phyloP scores from a whole-genome alignment of 2,113 vertebrate genomes.

The Epinephelus moara region DNA sequence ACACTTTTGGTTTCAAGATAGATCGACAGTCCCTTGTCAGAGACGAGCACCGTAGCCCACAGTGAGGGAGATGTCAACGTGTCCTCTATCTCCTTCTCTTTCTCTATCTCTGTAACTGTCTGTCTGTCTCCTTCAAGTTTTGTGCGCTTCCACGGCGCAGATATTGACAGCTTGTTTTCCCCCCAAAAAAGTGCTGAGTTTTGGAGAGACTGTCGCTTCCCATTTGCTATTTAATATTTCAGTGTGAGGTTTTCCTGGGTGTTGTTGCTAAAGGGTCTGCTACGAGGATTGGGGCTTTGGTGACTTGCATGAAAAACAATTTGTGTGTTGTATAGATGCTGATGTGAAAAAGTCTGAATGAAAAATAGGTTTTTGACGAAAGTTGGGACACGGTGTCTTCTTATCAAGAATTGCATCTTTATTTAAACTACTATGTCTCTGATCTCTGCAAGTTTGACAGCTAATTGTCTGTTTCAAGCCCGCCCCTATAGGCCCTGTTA shows the following conservation, averaged over 20 bases:
- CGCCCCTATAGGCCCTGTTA: too few species aligned
- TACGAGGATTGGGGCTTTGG: constrained; percentile 37
- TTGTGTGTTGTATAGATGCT: constrained; percentile 1
- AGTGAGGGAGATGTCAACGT: constrained; percentile 44
- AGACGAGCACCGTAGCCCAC: constrained; percentile 42
- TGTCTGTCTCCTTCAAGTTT: constrained; percentile 44
- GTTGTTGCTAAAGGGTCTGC: constrained; percentile 58
- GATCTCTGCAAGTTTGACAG: neutral
- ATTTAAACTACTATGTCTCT: neutral
- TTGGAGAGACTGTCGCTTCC: constrained; percentile 79
- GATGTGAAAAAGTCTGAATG: constrained; percentile 37
- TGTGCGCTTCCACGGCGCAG: constrained; percentile 20
- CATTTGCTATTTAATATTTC: constrained; percentile 84
- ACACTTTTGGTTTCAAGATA: constrained; percentile 47
- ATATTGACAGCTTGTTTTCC: constrained; percentile 76
- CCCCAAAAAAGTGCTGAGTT: constrained; percentile 69
- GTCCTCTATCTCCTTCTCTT: constrained; percentile 29
- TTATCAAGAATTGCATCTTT: neutral
- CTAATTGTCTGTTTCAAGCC: neutral
- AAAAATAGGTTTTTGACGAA: constrained; percentile 3
- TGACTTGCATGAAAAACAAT: constrained; percentile 58
- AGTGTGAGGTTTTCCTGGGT: constrained; percentile 65
- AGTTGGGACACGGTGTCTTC: neutral
- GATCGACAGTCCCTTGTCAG: constrained; percentile 45
- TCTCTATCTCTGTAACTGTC: constrained; percentile 39